Evolutionary conservation across 2,113 vertebrate genomes (phyloP).

Genomic region (Ceyx cyanopectus): DNA sequence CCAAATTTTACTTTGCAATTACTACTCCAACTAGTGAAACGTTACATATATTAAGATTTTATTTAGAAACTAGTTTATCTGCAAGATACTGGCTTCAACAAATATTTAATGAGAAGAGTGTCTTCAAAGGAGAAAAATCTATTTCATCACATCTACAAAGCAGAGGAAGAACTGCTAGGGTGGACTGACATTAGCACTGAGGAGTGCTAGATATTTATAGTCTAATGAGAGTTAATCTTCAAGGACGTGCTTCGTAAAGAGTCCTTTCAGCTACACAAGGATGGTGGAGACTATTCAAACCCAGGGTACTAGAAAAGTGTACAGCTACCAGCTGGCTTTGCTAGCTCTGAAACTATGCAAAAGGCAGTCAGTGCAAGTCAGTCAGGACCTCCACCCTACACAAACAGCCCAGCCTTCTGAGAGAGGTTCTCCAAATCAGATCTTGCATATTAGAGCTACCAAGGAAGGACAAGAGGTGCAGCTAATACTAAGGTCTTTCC

Average conservation of each 20-base stretch:
- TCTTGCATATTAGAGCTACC: neutral
- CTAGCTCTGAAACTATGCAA: neutral
- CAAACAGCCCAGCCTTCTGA: neutral
- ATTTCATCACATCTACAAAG: fast-evolving
- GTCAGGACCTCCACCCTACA: neutral
- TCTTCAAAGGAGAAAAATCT: conserved; percentile 1
- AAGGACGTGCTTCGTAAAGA: neutral
- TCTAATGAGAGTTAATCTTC: neutral
- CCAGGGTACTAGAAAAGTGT: neutral
- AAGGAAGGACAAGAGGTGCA: neutral
- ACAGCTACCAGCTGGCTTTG: neutral
- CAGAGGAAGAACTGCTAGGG: neutral
- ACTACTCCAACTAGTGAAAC: neutral
- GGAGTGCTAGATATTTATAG: neutral
- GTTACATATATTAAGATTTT: neutral
- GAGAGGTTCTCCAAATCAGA: neutral
- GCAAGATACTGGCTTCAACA: neutral
- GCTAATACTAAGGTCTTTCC: neutral
- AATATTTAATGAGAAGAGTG: neutral
- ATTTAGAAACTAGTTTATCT: conserved; percentile 5
- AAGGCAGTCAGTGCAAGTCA: neutral
- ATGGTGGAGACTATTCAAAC: neutral
- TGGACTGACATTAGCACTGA: neutral
- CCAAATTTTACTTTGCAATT: neutral
- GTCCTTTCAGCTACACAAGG: neutral